Evolutionary conservation across 2,113 vertebrate genomes (phyloP), one percentile per base, ranked within the genome.

Genomic region (Phylloscopus whistleri): DNA sequence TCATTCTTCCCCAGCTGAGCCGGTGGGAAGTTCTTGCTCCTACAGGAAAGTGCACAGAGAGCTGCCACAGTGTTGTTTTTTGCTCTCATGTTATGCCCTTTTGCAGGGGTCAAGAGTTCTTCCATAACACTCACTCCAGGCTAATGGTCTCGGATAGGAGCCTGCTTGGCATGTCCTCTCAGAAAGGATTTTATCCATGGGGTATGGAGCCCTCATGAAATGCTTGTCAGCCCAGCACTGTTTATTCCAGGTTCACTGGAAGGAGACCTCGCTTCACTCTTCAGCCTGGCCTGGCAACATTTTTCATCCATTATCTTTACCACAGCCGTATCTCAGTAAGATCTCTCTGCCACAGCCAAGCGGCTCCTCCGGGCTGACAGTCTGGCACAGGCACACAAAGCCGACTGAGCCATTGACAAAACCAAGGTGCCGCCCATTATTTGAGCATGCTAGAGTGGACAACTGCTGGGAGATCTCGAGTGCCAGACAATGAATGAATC

Each of bases 401-500:
- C 46, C 28, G 20, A 14, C 75, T 17, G 84, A 93, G 60, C 89
- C 92, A 79, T 14, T 66, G 59, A 87, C 86, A 84, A 80, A 90
- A 78, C 77, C 93, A 77, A 70, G 94, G 82, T 56, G 1, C 85
- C 7, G 18, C 94, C 90, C 94, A 41, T 92, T 75, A 56, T 91
- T 46, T 76, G 51, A 52, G 53, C 67, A 52, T 2, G 28, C 85
- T 89, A 5, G 87, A 90, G 93, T 46, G 89, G 93, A 83, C 90
- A 66, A 58, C 94, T 81, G 96, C 93, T 75, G 96, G 62, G 90
- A 75, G 55, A 85, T 81, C 89, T 56, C 5, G 6, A 92, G 68
- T 77, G 93, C 84, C 95, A 80, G 78, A 91, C 93, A 91, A 93
- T 92, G 85, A 88, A 77, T 16, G 63, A 94, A 89, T 93, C 90